Percentiles rank a stretch among this genome's conserved stretches.
Conservation (phyloP, 2,888 invertebrate genomes). For the Glaucopsyche alexis region DNA sequence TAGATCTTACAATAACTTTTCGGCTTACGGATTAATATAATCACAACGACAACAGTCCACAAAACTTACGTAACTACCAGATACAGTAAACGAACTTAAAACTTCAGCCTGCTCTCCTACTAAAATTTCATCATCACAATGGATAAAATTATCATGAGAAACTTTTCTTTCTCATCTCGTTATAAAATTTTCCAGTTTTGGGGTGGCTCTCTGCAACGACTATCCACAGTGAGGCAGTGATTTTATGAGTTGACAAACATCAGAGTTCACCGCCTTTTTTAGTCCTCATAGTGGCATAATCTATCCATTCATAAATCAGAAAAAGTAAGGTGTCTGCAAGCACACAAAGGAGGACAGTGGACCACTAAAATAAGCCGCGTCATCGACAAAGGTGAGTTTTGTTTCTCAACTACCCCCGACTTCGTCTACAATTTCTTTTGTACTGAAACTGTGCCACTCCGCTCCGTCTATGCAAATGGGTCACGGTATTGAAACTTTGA, state of each 20-base stretch:
- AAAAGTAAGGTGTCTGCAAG: background rate
- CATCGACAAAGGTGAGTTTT: constrained; percentile 44
- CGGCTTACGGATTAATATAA: background rate
- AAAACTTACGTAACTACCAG: background rate
- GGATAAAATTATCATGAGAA: too few species aligned
- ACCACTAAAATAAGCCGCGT: constrained; percentile 34
- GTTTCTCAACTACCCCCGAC: constrained; percentile 49
- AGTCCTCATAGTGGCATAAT: too few species aligned
- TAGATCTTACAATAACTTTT: too few species aligned
- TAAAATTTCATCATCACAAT: background rate
- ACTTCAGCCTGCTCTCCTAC: background rate
- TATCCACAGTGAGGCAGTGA: too few species aligned
- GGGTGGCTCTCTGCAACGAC: too few species aligned
- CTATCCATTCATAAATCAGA: too few species aligned
- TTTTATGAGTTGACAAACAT: too few species aligned
- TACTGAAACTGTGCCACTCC: constrained; percentile 40
- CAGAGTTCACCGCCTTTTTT: too few species aligned
- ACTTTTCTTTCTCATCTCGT: background rate
- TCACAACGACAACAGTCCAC: background rate
- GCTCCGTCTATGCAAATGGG: constrained; percentile 37
- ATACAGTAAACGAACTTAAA: background rate
- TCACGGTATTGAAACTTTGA: constrained; percentile 37
- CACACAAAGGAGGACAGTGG: constrained; percentile 37
- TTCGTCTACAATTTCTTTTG: constrained; percentile 53
- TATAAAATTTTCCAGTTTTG: background rate